Evolutionary conservation across 2,113 vertebrate genomes (phyloP).

Genomic region (Scytalopus superciliaris): DNA sequence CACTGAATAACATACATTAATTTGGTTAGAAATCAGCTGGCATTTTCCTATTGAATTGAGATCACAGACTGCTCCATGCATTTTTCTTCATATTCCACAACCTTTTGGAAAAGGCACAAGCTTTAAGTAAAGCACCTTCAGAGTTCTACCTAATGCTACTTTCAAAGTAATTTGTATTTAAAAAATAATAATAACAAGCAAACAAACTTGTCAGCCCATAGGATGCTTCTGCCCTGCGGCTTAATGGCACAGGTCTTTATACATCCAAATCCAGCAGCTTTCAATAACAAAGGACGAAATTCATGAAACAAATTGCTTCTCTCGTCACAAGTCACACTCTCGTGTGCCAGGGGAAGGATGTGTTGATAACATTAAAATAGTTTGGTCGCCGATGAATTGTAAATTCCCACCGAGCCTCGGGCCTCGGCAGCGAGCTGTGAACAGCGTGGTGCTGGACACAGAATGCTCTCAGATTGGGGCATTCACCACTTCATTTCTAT

Average conservation of each 20-base stretch:
- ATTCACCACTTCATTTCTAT: background rate
- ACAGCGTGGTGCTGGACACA: conserved; percentile 44
- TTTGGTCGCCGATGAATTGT: conserved; percentile 73
- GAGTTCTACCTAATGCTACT: conserved; percentile 68
- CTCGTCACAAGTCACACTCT: conserved; percentile 64
- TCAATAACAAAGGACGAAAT: conserved; percentile 80
- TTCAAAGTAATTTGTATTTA: conserved; percentile 71
- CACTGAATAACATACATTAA: background rate
- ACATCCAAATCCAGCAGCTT: conserved; percentile 77
- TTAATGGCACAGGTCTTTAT: conserved; percentile 77
- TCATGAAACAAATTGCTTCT: conserved; percentile 78
- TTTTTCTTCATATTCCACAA: conserved; percentile 15
- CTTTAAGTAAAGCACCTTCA: conserved; percentile 67
- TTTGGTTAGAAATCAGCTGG: conserved; percentile 20
- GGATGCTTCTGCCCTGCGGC: conserved; percentile 73
- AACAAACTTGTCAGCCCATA: conserved; percentile 68
- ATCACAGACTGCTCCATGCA: background rate
- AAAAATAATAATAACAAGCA: conserved; percentile 74
- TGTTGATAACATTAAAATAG: conserved; percentile 75
- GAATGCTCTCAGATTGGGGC: conserved; percentile 56
- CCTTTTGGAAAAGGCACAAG: conserved; percentile 64
- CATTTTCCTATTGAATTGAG: background rate
- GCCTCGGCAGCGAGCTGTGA: conserved; percentile 49
- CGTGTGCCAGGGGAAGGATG: conserved; percentile 64
- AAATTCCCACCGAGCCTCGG: conserved; percentile 69